Evolutionary conservation across 2,888 invertebrate species (phyloP), one percentile per base, ranked within the genome.

Genomic region (Scelioninae gen. 2): DNA sequence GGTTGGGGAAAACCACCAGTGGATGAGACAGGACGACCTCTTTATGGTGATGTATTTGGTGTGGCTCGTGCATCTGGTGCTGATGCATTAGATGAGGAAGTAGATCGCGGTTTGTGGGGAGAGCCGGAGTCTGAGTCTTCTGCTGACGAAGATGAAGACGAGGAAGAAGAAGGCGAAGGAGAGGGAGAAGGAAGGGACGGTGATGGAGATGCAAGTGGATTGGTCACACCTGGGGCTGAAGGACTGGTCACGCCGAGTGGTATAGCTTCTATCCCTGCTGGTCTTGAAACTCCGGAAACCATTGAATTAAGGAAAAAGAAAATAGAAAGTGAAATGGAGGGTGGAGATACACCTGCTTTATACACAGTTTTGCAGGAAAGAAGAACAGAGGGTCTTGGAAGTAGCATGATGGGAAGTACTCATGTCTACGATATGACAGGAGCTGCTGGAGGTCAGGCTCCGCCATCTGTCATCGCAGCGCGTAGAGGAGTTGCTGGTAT

Each of bases 1-100:
- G 98, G 98, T 19, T 99, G 98, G 98, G 98, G 99, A 71, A 99
- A 99, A 86, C 99, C 99, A 9, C 99, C 99, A 0, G 99, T 99
- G 0, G 99, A 99, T 87, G 98, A 98, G 87, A 93, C 93, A 74
- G 99, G 99, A 33, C 94, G 97, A 85, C 99, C 99, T 0, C 88
- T 99, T 0, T 99, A 99, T 85, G 99, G 99, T 1, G 99, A 99
- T 87, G 99, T 99, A 1, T 99, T 99, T 84, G 98, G 98, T 3
- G 80, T 85, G 9, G 93, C 95, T 10, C 92, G 91, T 73, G 89
- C 90, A 43, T 89, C 89, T 25, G 92, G 93, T 1, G 89, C 91
- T 35, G 94, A 94, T 85, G 92, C 82, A 0, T 58, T 86, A 69
- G 96, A 96, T 81, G 94, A 95, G 65, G 96, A 96, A 76, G 93